Base-by-base conservation (phyloP, 2,888 invertebrate species). In the Capitulum mitella region DNA sequence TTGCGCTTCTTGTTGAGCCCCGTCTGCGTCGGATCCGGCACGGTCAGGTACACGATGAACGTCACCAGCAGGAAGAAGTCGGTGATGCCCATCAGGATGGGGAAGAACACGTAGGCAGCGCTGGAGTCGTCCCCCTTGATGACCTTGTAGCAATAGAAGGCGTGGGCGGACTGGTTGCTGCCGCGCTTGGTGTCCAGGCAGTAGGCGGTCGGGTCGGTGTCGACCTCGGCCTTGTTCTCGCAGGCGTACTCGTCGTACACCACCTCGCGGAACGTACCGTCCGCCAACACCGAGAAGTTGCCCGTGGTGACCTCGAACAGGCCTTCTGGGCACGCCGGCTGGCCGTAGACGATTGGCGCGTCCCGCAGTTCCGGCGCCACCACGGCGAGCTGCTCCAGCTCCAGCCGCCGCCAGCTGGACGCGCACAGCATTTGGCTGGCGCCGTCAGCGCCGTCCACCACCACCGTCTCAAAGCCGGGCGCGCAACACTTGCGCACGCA, bases 1-100 rank as follows among this genome's bases (percentile, higher is more conserved):
- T 80, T 81, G 12, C 81, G 79, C 80, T 81, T 80, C 77, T 82
- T 82, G 79, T 82, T 82, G 32, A 82, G 80, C 34, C 82, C 81
- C 6, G 81, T 75, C 70, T 80, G 80, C 37, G 80, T 81, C n/a
- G 81, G 82, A 74, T 82, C 82, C n/a, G 82, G 82, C 48, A 81
- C 82, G 2, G 81, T 81, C 46, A 82, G 79, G 78, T 82, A 82
- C n/a, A 82, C 80, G 64, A 82, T 78, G 78, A 82, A 81, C 34
- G 82, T 81, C 48, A 82, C 78, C 14, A 82, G 78, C 77, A 82
- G 80, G 79, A 82, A 82, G 77, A 82, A 61, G 64, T 81, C 82
- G 14, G 81, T 80, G 74, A 82, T 80, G 61, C 79, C 80, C n/a
- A 82, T 78, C 46, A 82, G 80, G 29, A 80, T 80, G 14, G 82